phyloP scores from a whole-genome alignment of 2,797 vertebrate genomes.

The Cirrhinus mrigala region DNA sequence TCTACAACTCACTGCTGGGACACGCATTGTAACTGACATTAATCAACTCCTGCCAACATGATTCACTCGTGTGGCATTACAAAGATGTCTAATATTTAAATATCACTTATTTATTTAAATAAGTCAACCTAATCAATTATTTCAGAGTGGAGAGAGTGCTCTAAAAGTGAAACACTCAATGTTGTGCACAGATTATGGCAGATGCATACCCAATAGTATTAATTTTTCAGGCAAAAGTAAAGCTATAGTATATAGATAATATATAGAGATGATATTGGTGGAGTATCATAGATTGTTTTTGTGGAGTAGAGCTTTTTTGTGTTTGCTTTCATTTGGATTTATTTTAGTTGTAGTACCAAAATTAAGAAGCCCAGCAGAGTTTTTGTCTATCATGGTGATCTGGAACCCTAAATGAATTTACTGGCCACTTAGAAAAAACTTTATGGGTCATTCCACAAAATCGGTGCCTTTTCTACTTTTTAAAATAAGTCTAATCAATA shows the following conservation, averaged over 20 bases:
- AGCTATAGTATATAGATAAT: too few relatives aligned
- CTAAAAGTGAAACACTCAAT: not conserved
- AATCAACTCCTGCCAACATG: not conserved
- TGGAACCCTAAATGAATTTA: not conserved
- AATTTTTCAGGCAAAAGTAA: not conserved
- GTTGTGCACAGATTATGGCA: not conserved
- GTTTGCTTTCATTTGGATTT: not conserved
- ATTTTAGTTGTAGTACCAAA: not conserved
- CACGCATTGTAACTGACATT: not conserved
- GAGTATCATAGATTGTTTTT: not conserved
- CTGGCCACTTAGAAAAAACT: not conserved
- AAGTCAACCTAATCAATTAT: not conserved
- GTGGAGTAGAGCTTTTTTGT: not conserved
- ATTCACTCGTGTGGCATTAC: not conserved
- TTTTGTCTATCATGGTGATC: not conserved
- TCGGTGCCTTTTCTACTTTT: too few relatives aligned
- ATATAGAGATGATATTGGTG: not conserved
- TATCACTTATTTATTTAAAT: not conserved
- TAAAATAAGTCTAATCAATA: too few relatives aligned
- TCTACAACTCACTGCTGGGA: not conserved
- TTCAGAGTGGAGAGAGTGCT: not conserved
- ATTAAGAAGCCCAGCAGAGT: not conserved
- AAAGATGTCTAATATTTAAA: not conserved
- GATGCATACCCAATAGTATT: conserved; percentile 26
- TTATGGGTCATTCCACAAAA: not conserved